phyloP scores from a whole-genome alignment of 2,888 invertebrate species.

The Linyphia triangularis region DNA sequence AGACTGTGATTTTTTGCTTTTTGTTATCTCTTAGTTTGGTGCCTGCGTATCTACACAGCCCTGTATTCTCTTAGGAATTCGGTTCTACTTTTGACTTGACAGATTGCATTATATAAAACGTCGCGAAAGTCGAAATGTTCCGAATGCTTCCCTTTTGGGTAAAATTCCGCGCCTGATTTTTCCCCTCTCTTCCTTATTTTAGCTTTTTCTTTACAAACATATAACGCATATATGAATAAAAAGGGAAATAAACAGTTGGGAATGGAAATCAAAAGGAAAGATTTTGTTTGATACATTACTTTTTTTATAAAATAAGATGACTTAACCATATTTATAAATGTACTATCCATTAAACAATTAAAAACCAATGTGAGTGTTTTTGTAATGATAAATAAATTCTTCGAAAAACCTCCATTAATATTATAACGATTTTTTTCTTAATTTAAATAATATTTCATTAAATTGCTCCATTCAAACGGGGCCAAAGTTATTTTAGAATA shows the following conservation, averaged over 20 bases:
- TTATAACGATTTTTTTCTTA: no score
- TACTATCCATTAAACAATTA: no score
- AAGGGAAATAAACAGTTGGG: neutral
- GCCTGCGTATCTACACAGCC: constrained; percentile 29
- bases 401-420: no score
- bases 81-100: constrained; percentile 69
- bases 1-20: constrained; percentile 59
- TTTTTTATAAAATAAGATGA: neutral
- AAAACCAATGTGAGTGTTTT: no score
- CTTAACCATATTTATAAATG: neutral
- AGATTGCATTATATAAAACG: constrained; percentile 70
- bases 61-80: constrained; percentile 58
- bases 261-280: neutral
- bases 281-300: neutral
- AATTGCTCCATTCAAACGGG: no score
- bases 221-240: constrained; percentile 27
- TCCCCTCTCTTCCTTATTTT: neutral
- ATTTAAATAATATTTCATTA: no score
- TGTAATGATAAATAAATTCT: no score
- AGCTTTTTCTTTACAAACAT: constrained; percentile 7
- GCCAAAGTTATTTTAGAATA: no score
- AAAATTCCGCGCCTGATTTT: constrained; percentile 41
- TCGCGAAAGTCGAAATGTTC: constrained; percentile 63
- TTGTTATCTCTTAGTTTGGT: constrained; percentile 42
- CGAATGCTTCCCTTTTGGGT: constrained; percentile 68